Evolutionary conservation across 2,113 vertebrate species (phyloP), one percentile per base, ranked within the genome.

Genomic region (Girardinichthys multiradiatus): DNA sequence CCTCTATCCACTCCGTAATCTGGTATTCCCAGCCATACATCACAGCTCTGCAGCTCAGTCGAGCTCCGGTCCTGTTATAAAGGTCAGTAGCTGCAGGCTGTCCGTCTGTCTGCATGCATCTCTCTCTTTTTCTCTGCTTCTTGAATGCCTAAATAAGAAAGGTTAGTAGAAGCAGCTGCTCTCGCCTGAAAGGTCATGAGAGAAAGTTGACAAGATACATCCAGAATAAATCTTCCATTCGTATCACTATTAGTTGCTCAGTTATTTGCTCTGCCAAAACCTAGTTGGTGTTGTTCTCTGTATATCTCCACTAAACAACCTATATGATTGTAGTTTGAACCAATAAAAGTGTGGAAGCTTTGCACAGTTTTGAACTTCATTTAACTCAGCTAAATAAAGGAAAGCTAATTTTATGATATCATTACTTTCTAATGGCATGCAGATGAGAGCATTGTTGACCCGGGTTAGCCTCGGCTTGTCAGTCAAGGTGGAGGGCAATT

Each of bases 61-160:
- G 88, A 83, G 88, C 87, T 86, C 27, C 71, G 68, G 80, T 84
- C 64, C 74, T 79, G 85, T 57, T 78, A 27, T 87, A 91, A 91
- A 92, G 89, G 91, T 92, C 91, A 93, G 86, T 83, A 77, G 85
- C 88, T 91, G 73, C 82, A 54, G 90, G 90, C 90, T 87, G 87
- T 90, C 86, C 74, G 60, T 92, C 90, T 88, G 86, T 89, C 85
- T 85, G 84, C 58, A 76, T 77, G 81, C 68, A 77, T 90, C 72
- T 71, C 74, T 71, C 90, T 87, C 89, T 83, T 61, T n/a, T 80
- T 80, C 89, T 83, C 80, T 78, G 72, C 86, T 67, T 64, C 87
- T 84, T 89, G 87, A 91, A 91, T 90, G 83, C 74, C 90, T 89
- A 89, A 92, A 89, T 89, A 87, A 89, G 86, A 90, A 92, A 83